Evolutionary conservation across 2,797 vertebrate genomes (phyloP), one percentile per base, ranked within the genome.

Genomic region (Cryptoprocta ferox): DNA sequence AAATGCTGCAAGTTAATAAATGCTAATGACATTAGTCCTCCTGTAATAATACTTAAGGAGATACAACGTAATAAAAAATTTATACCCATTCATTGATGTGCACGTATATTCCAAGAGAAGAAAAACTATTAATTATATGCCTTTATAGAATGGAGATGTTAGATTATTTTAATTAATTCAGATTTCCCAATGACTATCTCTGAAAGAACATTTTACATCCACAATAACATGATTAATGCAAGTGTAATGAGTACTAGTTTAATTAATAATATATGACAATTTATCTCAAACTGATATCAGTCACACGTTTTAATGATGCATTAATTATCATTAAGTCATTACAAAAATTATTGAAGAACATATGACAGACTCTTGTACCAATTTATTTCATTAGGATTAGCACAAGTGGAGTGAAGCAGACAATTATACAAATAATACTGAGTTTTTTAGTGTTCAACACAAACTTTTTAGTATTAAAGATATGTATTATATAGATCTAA

Each of bases 241-340:
- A 83, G 19, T 79, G 7, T 89, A 91, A 88, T 86, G 63, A 81
- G 2, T 80, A 88, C 45, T 65, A 56, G 35, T 75, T 95, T 96
- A 89, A 91, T 90, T 92, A 95, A 79, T 75, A 84, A 39, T 92
- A 96, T 73, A 42, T 96, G 75, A 88, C 26, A 73, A n/a, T 91
- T 96, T 91, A 71, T 79, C 75, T 91, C 85, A 89, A 92, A 90
- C 76, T 88, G 18, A 5, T 95, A 91, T 78, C 48, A 83, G 81
- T 95, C 78, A 96, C 14, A 53, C 48, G 2, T 84, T 95, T 97
- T 79, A 97, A 97, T 86, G 86, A 89, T 82, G 63, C 28, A 89
- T 89, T 95, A 90, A 93, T 92, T 93, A 85, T 94, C 53, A 76
- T 91, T 94, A 84, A 86, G 26, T 68, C 70, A 91, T 89, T 75